These are phyloP conservation scores for Hormiphora californensis DNA, from an alignment of 37 sponge, comb jelly and placozoan species.

Conservation along the genomic window DNA sequence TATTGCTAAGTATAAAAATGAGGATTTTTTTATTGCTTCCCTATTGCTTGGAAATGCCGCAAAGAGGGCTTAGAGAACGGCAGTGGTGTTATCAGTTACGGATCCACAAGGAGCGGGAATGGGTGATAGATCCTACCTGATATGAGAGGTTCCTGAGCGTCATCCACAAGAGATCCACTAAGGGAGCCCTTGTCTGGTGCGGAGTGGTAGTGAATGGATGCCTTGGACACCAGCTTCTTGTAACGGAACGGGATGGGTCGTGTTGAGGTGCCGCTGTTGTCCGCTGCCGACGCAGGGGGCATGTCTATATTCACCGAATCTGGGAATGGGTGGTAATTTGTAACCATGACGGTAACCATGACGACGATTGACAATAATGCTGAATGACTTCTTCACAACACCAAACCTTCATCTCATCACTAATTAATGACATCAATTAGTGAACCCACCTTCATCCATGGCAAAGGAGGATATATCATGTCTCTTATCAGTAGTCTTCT, in stretches of 20 bases:
- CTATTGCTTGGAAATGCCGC: not conserved
- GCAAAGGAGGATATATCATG: slow-evolving; percentile 2
- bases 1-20: no score
- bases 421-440: no score
- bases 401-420: no score
- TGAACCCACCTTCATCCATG: not conserved
- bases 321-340: not conserved
- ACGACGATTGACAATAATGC: no score
- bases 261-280: no score
- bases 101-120: no score
- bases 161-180: not conserved
- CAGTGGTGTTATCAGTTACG: no score
- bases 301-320: slow-evolving; percentile 12
- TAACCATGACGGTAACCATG: not conserved
- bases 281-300: no score
- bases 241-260: not conserved
- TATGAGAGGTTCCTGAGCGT: slow-evolving; percentile 36
- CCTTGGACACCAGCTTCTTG: not conserved
- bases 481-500: not conserved
- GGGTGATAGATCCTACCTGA: no score
- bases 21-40: no score
- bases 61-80: not conserved
- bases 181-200: not conserved
- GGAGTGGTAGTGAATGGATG: slow-evolving; percentile 48
- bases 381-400: no score